These are phyloP conservation scores for Campopleginae sp. DNA, from an alignment of 2,888 invertebrate species.

Conservation along the genomic window DNA sequence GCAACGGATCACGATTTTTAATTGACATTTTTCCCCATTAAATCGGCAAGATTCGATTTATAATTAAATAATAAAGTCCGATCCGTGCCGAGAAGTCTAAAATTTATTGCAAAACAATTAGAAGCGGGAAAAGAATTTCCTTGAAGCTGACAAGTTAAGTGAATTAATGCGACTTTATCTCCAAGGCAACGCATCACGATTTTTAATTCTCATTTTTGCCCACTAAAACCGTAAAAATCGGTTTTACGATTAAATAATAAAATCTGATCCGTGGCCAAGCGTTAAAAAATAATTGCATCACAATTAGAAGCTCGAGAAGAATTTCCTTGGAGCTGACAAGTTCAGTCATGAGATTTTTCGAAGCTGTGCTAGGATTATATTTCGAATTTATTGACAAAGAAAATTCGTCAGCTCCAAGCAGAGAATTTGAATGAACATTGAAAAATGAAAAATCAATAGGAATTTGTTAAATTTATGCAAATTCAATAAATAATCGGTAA, in stretches of 20 bases:
- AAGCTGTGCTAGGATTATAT: neutral
- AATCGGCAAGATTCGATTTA: neutral
- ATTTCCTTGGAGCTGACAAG: conserved; percentile 37
- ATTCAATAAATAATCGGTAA: conserved; percentile 45
- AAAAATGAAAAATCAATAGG: conserved; percentile 27
- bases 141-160: conserved; percentile 26
- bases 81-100: conserved; percentile 40
- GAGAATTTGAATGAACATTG: conserved; percentile 20
- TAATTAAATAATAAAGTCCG: conserved; percentile 17
- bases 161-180: conserved; percentile 15
- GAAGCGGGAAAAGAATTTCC: conserved; percentile 38
- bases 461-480: conserved; percentile 46
- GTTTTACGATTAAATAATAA: neutral
- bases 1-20: conserved; percentile 44
- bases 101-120: conserved; percentile 27
- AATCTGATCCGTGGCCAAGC: conserved; percentile 46
- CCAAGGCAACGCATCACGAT: conserved; percentile 38
- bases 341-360: neutral
- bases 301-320: conserved; percentile 39
- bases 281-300: conserved; percentile 24
- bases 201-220: neutral
- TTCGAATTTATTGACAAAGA: neutral
- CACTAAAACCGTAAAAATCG: neutral
- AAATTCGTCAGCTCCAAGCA: conserved; percentile 42
- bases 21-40: neutral